A percentile compares a stretch with the other conserved stretches of the same genome.
Conservation (phyloP, 1,140 invertebrate genomes). For the Hyphantria cunea region DNA sequence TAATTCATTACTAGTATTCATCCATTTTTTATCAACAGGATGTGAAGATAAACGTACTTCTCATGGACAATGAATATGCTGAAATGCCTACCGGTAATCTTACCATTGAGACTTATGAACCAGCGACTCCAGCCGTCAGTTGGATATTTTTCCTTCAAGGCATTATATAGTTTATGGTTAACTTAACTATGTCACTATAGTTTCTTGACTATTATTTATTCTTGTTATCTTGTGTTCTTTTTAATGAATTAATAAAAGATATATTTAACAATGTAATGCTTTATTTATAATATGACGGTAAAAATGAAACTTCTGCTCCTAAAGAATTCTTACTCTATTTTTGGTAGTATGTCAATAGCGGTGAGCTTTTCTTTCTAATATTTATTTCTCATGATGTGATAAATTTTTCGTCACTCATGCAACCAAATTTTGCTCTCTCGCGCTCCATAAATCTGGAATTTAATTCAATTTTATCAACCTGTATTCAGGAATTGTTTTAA, state of each 20-base stretch:
- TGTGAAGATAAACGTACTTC: conserved; percentile 52
- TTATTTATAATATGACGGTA: too few species aligned
- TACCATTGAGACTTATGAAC: conserved; percentile 60
- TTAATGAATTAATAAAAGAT: conserved; percentile 15
- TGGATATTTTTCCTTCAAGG: conserved; percentile 74
- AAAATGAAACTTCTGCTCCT: too few species aligned
- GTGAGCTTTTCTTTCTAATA: conserved; percentile 87
- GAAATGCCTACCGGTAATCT: conserved; percentile 57
- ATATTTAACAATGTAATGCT: background rate
- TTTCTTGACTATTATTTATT: background rate
- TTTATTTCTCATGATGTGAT: conserved; percentile 90
- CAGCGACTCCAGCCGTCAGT: conserved; percentile 54
- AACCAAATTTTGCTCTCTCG: conserved; percentile 86
- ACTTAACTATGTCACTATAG: conserved; percentile 13
- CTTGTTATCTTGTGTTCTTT: background rate
- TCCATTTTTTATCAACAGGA: conserved; percentile 41
- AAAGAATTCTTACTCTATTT: conserved; percentile 89
- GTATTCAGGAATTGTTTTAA: conserved; percentile 90
- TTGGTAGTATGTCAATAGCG: conserved; percentile 87
- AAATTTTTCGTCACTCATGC: conserved; percentile 87
- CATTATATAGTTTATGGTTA: conserved; percentile 38
- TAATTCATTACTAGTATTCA: too few species aligned
- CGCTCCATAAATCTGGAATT: conserved; percentile 88
- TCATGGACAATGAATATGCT: conserved; percentile 38
- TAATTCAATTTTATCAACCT: conserved; percentile 89